Evolutionary conservation across 2,797 vertebrate genomes (phyloP).

Genomic region (Pangasius krempfi): DNA sequence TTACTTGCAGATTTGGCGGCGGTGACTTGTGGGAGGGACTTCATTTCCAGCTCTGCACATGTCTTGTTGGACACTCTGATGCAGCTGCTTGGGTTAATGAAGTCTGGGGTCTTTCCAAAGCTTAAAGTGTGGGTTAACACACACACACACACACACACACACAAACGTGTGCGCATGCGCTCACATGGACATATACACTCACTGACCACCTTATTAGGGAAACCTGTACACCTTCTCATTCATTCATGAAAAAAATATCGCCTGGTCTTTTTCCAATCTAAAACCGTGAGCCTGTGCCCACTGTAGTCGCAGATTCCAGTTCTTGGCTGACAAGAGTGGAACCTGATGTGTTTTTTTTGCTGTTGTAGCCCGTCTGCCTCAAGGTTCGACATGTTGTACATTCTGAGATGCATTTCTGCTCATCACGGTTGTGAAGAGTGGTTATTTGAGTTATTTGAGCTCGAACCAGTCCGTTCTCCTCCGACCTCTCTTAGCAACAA

Average conservation of each 20-base stretch:
- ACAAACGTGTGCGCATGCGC: not conserved
- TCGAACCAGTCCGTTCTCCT: not conserved
- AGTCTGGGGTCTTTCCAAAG: conserved; percentile 82
- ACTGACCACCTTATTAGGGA: not conserved
- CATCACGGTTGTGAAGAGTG: not conserved
- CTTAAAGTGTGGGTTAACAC: conserved; percentile 87
- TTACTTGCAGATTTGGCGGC: conserved; percentile 86
- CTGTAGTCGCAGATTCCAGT: not conserved
- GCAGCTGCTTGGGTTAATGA: conserved; percentile 83
- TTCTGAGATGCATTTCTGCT: not conserved
- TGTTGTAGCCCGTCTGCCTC: not conserved
- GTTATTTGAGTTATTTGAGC: not conserved
- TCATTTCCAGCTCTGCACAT: conserved; percentile 80
- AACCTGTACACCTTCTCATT: not conserved
- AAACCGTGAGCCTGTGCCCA: not conserved
- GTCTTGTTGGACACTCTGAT: conserved; percentile 85
- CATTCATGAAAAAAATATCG: not conserved
- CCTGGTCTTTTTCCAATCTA: not conserved
- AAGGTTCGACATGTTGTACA: not conserved
- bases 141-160: conserved; percentile 9
- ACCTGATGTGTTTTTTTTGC: not conserved
- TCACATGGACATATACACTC: not conserved
- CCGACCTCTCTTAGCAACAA: not conserved
- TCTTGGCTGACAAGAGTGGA: not conserved
- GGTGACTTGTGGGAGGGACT: conserved; percentile 85